Percentiles rank a stretch among this genome's conserved stretches.
These are phyloP conservation scores for Trypoxylon attenuatum DNA, from an alignment of 2,888 invertebrate species.

Conservation along the genomic window DNA sequence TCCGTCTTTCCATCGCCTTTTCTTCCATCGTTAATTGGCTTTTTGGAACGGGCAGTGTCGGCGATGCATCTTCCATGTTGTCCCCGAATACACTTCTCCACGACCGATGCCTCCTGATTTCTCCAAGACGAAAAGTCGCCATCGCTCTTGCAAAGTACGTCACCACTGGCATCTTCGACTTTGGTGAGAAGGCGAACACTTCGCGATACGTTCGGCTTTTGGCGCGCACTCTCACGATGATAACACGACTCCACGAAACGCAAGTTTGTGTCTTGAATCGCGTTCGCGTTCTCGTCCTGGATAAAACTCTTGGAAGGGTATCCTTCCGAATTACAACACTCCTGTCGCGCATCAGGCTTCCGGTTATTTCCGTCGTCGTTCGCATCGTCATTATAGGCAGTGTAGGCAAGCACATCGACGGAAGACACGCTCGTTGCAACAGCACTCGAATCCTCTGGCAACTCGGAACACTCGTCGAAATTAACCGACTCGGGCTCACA, in stretches of 20 bases:
- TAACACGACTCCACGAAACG: too few relatives aligned
- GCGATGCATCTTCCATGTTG: neutral
- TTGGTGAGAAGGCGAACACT: neutral
- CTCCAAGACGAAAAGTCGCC: neutral
- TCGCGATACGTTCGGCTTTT: neutral
- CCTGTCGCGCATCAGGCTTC: constrained; percentile 20
- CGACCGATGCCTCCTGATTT: constrained; percentile 17
- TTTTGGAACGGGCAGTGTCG: constrained; percentile 57
- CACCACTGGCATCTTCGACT: neutral
- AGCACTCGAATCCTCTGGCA: too few relatives aligned
- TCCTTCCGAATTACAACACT: neutral
- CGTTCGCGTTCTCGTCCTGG: neutral
- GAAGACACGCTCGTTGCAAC: constrained; percentile 31
- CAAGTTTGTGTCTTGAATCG: neutral
- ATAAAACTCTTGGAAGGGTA: constrained; percentile 15
- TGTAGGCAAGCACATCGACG: constrained; percentile 60
- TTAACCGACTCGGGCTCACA: too few relatives aligned
- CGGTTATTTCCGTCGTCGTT: constrained; percentile 24
- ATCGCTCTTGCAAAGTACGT: constrained; percentile 1
- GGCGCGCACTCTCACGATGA: neutral
- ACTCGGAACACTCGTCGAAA: too few relatives aligned
- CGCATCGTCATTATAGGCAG: constrained; percentile 59
- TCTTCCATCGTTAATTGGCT: constrained; percentile 34
- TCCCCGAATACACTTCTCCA: neutral
- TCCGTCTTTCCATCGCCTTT: constrained; percentile 2